Conservation (phyloP, 37 sponge, comb jelly and placozoan species). For the Dysidea cf. avara region DNA sequence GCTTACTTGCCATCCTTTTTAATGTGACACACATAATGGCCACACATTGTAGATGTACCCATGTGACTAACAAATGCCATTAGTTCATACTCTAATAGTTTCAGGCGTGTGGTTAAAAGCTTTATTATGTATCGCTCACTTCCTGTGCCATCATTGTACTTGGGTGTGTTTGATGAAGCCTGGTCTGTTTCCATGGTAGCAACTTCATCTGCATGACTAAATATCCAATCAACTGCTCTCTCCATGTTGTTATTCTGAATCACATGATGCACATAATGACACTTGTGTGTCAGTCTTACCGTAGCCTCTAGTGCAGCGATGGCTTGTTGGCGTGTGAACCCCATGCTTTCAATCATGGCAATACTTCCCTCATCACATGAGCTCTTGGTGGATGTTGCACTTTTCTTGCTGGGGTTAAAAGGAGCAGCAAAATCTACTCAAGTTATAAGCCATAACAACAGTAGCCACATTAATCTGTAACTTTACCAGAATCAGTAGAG, state of each 20-base stretch:
- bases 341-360: constrained; percentile 70
- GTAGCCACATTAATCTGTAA: neutral
- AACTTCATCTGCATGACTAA: constrained; percentile 78
- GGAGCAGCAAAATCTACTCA: constrained; percentile 71
- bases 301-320: constrained; percentile 64
- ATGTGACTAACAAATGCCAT: constrained; percentile 90
- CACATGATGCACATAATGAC: neutral
- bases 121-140: constrained; percentile 48
- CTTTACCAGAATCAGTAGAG: constrained; percentile 84
- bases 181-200: constrained; percentile 39
- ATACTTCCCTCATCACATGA: constrained; percentile 52
- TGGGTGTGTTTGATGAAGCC: neutral
- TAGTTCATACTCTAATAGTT: constrained; percentile 64
- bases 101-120: neutral
- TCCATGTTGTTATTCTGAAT: constrained; percentile 75
- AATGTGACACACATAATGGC: constrained; percentile 94
- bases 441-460: neutral
- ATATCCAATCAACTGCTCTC: constrained; percentile 92
- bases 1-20: constrained; percentile 58
- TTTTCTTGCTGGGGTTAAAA: constrained; percentile 26
- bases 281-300: constrained; percentile 26
- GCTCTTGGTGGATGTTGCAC: neutral
- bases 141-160: constrained; percentile 53
- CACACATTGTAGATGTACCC: constrained; percentile 86
- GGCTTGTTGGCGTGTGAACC: constrained; percentile 81